phyloP scores from a whole-genome alignment of 2,797 vertebrate species.

The Alfaro cultratus region DNA sequence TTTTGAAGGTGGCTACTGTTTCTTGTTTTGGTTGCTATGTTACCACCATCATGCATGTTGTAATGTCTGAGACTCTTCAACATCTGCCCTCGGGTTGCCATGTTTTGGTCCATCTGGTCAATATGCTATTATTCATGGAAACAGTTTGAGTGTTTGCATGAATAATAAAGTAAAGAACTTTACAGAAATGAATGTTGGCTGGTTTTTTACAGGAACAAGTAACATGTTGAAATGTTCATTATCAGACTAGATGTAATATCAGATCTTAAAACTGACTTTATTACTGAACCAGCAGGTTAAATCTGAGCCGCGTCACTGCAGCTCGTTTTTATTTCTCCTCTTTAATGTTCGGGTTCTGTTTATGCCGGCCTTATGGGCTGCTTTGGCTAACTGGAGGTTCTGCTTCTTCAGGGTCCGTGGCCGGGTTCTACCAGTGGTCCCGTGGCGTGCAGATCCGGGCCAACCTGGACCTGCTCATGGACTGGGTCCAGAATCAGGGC shows the following conservation, averaged over 20 bases:
- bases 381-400: not conserved
- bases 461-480: conserved; percentile 84
- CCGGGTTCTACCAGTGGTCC: conserved; percentile 85
- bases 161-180: not conserved
- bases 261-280: too few species aligned
- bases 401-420: conserved; percentile 72
- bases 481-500: conserved; percentile 81
- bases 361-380: too few species aligned
- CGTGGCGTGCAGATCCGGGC: conserved; percentile 84
- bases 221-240: not conserved
- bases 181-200: not conserved
- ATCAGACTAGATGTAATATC: not conserved
- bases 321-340: too few species aligned
- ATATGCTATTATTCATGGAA: not conserved
- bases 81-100: too few species aligned
- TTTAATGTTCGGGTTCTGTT: not conserved
- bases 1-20: not conserved
- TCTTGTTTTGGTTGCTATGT: not conserved
- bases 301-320: too few species aligned
- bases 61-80: too few species aligned
- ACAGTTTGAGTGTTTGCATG: not conserved
- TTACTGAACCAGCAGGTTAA: too few species aligned
- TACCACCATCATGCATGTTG: not conserved
- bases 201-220: not conserved
- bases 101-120: not conserved